Percentiles rank a stretch among this genome's conserved stretches.
Evolutionary conservation across 1,140 invertebrate species (phyloP).

Genomic region (Euura lappo): DNA sequence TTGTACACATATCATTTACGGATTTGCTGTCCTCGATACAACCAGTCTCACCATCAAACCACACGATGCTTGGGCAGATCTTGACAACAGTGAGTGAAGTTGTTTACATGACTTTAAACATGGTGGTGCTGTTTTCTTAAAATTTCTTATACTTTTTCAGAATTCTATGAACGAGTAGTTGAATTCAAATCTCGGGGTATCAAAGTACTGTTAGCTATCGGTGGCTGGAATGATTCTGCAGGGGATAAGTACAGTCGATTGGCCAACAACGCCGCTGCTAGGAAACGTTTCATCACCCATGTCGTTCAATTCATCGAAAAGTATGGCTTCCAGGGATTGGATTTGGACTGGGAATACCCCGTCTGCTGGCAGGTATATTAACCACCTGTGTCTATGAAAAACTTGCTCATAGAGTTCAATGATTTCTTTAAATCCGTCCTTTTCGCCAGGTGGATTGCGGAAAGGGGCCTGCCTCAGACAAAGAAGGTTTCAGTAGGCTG

Average conservation of each 20-base stretch:
- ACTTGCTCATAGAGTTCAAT: neutral
- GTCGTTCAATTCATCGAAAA: constrained; percentile 64
- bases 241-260: constrained; percentile 70
- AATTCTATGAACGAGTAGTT: constrained; percentile 66
- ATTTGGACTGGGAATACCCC: constrained; percentile 74
- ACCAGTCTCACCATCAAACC: constrained; percentile 63
- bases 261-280: constrained; percentile 58
- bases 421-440: constrained; percentile 11
- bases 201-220: constrained; percentile 68
- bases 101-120: neutral
- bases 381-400: neutral
- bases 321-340: constrained; percentile 67
- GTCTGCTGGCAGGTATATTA: constrained; percentile 65
- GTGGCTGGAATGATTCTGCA: constrained; percentile 70
- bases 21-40: constrained; percentile 68
- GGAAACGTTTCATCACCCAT: constrained; percentile 61
- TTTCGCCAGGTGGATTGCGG: constrained; percentile 73
- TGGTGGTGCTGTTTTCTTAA: constrained; percentile 7
- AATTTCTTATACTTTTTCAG: constrained; percentile 38
- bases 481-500: constrained; percentile 73
- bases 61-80: constrained; percentile 69
- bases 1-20: constrained; percentile 74
- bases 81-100: constrained; percentile 63
- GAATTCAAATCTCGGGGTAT: constrained; percentile 62
- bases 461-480: constrained; percentile 78